A percentile compares a stretch with the other conserved stretches of the same genome.
phyloP scores from a whole-genome alignment of 1,140 invertebrate genomes.

The Nomia melanderi region DNA sequence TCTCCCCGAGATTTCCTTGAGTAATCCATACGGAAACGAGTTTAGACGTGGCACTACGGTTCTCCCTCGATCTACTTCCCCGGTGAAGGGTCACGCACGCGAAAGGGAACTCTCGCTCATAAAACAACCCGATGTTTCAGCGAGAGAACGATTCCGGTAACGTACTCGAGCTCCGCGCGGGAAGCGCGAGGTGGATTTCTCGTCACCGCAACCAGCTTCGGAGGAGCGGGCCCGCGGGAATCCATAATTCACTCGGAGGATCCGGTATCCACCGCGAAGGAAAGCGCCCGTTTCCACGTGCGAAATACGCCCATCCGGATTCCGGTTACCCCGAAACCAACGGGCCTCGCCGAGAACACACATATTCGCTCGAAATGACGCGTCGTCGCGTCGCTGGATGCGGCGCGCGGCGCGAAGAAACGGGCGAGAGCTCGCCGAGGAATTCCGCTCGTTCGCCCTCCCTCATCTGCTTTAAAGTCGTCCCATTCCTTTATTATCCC shows the following conservation, averaged over 20 bases:
- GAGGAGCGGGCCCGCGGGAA: not conserved
- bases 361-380: not conserved
- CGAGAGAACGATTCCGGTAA: not conserved
- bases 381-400: not conserved
- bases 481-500: constrained; percentile 36
- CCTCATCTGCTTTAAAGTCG: constrained; percentile 26
- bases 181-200: not conserved
- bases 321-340: not conserved
- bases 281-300: not conserved
- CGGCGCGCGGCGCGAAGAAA: not conserved
- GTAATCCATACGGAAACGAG: too few species aligned
- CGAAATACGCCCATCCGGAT: not conserved
- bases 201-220: not conserved
- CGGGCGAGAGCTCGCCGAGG: constrained; percentile 28
- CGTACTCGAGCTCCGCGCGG: too few species aligned
- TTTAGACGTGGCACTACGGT: too few species aligned
- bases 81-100: too few species aligned
- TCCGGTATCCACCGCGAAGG: not conserved
- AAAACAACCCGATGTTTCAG: not conserved
- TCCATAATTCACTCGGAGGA: constrained; percentile 11
- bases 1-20: too few species aligned
- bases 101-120: too few species aligned
- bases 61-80: too few species aligned
- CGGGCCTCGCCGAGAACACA: not conserved
- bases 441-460: constrained; percentile 25